A percentile compares a stretch with the other conserved stretches of the same genome.
Conservation (phyloP, 2,113 vertebrate genomes). For the Vulpes lagopus region DNA sequence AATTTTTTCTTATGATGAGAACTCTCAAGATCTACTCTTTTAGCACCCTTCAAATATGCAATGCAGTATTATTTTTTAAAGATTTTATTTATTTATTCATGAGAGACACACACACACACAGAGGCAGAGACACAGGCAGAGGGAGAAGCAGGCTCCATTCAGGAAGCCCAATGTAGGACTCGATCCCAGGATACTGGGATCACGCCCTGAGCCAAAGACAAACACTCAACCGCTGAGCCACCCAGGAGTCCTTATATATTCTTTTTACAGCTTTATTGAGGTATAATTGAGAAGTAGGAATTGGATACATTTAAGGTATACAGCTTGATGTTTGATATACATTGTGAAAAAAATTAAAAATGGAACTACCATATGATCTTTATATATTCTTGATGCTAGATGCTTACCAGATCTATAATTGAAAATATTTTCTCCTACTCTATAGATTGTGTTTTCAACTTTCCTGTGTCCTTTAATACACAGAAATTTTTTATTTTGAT, state of each 20-base stretch:
- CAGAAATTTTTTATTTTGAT: neutral
- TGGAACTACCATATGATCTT: neutral
- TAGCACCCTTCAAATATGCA: neutral
- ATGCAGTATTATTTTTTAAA: neutral
- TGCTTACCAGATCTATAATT: neutral
- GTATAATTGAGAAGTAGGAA: neutral
- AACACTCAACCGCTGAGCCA: too few relatives aligned
- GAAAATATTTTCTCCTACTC: neutral
- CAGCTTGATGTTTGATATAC: neutral
- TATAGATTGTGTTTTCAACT: neutral
- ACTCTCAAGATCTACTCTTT: neutral
- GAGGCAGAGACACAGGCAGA: too few relatives aligned
- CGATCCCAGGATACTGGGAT: too few relatives aligned
- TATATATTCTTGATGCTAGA: neutral
- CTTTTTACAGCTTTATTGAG: neutral
- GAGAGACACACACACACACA: too few relatives aligned
- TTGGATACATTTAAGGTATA: neutral
- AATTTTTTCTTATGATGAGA: neutral
- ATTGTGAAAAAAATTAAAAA: neutral
- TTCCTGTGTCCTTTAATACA: neutral
- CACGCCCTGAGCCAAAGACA: too few relatives aligned
- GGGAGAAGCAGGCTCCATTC: too few relatives aligned
- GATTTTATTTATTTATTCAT: too few relatives aligned
- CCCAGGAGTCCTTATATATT: neutral
- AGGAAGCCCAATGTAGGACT: too few relatives aligned